Base-by-base conservation (phyloP, 2,113 vertebrate genomes). In the Lynx canadensis region DNA sequence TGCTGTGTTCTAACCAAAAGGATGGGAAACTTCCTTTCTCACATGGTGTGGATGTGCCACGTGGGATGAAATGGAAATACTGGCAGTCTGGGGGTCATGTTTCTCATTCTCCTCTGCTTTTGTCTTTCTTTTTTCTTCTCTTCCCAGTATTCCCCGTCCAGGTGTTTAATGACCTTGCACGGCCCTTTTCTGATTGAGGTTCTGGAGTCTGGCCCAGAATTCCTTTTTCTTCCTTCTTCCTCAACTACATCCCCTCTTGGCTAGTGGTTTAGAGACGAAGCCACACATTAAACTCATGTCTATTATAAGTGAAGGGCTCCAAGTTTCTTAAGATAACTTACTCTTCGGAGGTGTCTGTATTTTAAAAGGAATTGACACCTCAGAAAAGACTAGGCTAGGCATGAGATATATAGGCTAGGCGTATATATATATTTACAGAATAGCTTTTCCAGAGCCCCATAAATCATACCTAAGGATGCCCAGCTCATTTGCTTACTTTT, bases 71-170 rank as follows among this genome's bases (percentile, higher is more conserved):
- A n/a, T 19, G 15, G 6, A 29, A n/a, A 65, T 2, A 16, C 16
- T 6, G 3, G 31, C 1, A 11, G 8, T 18, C 9, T 31, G 63
- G 9, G 1, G n/a, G 0, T 50, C 29, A 69, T 48, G 11, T 12
- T 76, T 10, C 48, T 52, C 10, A 41, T 4, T 3, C 31, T 79
- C 76, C 21, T 21, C 27, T 3, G 29, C 1, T 9, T 5, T 27
- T 57, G 1, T 45, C 29, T 90, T 66, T 23, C 16, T 41, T 52
- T 9, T 4, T 19, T 91, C 25, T 73, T 38, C 16, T 60, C 7
- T 25, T 41, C 29, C 23, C 4, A 41, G 48, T 0, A 55, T 29
- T 55, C 57, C 29, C 23, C 45, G 21, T 41, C 41, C 13, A 25
- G 19, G 16, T 15, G 13, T 14, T 86, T 31, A 25, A 9, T 55